phyloP scores from a whole-genome alignment of 2,888 invertebrate genomes.

The Notodromas monacha region DNA sequence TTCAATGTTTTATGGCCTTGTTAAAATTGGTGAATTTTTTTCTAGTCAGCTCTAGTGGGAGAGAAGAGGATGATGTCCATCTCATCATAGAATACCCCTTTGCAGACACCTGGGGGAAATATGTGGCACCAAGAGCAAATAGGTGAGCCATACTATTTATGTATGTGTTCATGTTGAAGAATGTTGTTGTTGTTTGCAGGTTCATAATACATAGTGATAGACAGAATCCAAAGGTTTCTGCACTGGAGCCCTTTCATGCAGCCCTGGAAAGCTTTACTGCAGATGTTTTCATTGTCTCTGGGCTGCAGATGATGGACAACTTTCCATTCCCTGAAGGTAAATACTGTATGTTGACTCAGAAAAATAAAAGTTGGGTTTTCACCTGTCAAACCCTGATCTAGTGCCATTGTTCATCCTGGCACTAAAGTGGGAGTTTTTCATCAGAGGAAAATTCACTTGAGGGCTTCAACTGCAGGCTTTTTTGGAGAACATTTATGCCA shows the following conservation, averaged over 20 bases:
- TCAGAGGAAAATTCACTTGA: too few species aligned
- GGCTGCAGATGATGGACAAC: conserved; percentile 62
- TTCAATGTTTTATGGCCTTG: too few species aligned
- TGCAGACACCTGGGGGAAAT: conserved; percentile 38
- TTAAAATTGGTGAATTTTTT: too few species aligned
- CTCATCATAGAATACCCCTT: conserved; percentile 44
- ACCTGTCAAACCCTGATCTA: neutral
- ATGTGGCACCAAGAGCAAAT: conserved; percentile 38
- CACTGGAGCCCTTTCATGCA: conserved; percentile 32
- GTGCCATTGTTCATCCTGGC: too few species aligned
- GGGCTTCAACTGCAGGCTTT: too few species aligned
- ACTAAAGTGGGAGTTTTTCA: too few species aligned
- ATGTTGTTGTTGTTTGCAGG: conserved; percentile 14
- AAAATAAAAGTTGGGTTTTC: neutral
- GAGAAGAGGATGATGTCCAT: conserved; percentile 46
- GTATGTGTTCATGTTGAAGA: neutral
- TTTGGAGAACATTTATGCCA: too few species aligned
- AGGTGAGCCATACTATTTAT: conserved; percentile 20
- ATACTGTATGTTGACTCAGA: neutral
- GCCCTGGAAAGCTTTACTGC: conserved; percentile 28
- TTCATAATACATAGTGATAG: conserved; percentile 50
- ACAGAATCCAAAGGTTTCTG: conserved; percentile 37
- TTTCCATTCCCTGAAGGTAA: conserved; percentile 30
- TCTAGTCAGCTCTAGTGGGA: too few species aligned
- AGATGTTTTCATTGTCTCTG: conserved; percentile 40